Conservation (phyloP, 2,797 vertebrate species). For the Catamblyrhynchus diadema region DNA sequence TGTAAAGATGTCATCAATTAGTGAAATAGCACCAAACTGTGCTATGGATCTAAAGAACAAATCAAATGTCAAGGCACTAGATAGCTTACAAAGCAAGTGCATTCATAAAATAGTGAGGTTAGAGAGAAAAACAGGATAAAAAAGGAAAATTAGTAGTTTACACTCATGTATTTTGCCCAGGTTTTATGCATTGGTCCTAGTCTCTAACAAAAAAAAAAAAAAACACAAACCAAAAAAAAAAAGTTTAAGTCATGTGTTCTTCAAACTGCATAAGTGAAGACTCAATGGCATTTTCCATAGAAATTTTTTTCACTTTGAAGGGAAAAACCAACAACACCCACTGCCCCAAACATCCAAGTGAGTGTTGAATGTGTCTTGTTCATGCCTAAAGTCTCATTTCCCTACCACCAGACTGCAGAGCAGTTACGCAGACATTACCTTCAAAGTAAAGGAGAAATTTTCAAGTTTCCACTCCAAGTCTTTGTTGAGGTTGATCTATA, state of each 20-base stretch:
- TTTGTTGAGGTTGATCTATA: not conserved
- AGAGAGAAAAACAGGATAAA: not conserved
- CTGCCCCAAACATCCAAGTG: not conserved
- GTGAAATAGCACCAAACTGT: not conserved
- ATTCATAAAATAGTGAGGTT: not conserved
- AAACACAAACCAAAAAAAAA: not conserved
- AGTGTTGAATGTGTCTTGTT: not conserved
- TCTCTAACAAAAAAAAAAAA: not conserved
- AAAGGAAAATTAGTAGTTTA: not conserved
- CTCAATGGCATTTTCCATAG: not conserved
- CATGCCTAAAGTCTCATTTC: not conserved
- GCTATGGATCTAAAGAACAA: not conserved
- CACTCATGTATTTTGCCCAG: not conserved
- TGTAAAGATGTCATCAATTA: not conserved
- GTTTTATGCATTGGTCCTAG: not conserved
- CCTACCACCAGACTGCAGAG: not conserved
- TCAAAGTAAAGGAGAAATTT: not conserved
- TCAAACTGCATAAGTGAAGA: not conserved
- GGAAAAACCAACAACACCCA: fast-evolving
- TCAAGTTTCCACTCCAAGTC: not conserved
- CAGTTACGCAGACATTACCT: not conserved
- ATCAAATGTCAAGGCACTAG: not conserved
- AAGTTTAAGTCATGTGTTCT: not conserved
- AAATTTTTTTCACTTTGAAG: not conserved
- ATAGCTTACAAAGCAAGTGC: not conserved